Evolutionary conservation across 1,140 invertebrate species (phyloP).

Genomic region (Polyergus mexicanus): DNA sequence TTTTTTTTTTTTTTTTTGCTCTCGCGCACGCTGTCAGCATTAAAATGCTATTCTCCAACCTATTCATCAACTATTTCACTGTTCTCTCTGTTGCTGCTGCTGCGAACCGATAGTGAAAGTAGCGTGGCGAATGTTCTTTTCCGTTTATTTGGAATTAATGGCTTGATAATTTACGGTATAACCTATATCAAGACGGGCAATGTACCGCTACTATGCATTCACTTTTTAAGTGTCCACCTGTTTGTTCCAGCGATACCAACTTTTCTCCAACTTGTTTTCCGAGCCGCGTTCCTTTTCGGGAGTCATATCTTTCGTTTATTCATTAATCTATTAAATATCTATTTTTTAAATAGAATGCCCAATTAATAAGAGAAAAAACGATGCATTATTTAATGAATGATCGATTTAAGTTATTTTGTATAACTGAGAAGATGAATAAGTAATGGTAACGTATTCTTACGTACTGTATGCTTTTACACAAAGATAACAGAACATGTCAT

Average conservation of each 20-base stretch:
- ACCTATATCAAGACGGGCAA: constrained; percentile 39
- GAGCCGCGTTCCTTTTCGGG: neutral
- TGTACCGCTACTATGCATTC: constrained; percentile 51
- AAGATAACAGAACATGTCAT: constrained; percentile 17
- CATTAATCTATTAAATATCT: neutral
- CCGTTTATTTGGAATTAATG: constrained; percentile 75
- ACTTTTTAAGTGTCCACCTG: constrained; percentile 45
- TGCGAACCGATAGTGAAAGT: constrained; percentile 81
- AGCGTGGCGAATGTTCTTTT: constrained; percentile 79
- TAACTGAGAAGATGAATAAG: constrained; percentile 59
- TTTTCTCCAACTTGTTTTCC: neutral
- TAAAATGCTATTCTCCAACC: constrained; percentile 35
- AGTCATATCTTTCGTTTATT: neutral
- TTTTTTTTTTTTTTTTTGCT: constrained; percentile 2
- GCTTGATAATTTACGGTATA: constrained; percentile 66
- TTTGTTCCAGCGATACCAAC: neutral
- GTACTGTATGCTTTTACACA: neutral
- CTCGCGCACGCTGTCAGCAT: neutral
- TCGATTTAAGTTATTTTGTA: neutral
- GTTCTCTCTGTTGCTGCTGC: constrained; percentile 74
- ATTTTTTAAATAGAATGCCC: neutral
- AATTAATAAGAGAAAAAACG: neutral
- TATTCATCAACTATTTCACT: constrained; percentile 72
- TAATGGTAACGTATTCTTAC: constrained; percentile 49
- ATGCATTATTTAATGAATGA: neutral